Conservation (phyloP, 2,888 invertebrate species). For the Leucophenga montana region DNA sequence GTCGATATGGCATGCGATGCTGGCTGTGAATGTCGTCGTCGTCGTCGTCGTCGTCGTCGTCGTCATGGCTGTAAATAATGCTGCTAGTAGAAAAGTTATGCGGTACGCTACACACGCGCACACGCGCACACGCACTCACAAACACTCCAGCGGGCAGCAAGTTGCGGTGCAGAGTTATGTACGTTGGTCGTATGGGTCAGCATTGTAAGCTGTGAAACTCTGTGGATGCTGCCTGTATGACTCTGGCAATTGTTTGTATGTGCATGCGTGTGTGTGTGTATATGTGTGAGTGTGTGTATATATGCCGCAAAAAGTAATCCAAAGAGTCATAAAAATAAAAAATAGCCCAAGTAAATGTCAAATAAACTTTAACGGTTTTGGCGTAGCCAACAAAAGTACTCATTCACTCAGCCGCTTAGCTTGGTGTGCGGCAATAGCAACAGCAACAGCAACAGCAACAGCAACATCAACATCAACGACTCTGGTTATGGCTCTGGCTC, state of each 20-base stretch:
- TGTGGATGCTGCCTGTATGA: conserved; percentile 1
- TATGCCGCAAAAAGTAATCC: conserved; percentile 47
- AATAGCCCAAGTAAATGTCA: conserved; percentile 68
- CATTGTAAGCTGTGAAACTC: too few relatives aligned
- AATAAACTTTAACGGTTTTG: conserved; percentile 67
- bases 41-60: conserved; percentile 5
- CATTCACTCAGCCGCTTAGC: not conserved
- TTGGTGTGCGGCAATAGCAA: not conserved
- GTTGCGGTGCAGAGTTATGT: conserved; percentile 16
- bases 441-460: too few relatives aligned
- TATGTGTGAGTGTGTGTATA: conserved; percentile 11
- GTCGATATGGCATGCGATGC: too few relatives aligned
- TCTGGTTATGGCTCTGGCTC: too few relatives aligned
- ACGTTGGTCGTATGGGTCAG: too few relatives aligned
- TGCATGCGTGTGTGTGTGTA: conserved; percentile 14
- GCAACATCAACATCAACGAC: too few relatives aligned
- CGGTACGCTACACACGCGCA: conserved; percentile 8
- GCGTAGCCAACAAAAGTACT: conserved; percentile 31
- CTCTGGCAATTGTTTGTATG: too few relatives aligned
- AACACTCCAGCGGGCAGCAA: too few relatives aligned
- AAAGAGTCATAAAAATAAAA: conserved; percentile 67
- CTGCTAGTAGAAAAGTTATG: too few relatives aligned
- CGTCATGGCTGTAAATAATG: conserved; percentile 17
- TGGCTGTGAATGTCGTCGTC: too few relatives aligned
- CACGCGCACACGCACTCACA: conserved; percentile 9